Percentiles rank a stretch among this genome's conserved stretches.
Conservation (phyloP, 1,140 invertebrate genomes). For the Aricia agestis region DNA sequence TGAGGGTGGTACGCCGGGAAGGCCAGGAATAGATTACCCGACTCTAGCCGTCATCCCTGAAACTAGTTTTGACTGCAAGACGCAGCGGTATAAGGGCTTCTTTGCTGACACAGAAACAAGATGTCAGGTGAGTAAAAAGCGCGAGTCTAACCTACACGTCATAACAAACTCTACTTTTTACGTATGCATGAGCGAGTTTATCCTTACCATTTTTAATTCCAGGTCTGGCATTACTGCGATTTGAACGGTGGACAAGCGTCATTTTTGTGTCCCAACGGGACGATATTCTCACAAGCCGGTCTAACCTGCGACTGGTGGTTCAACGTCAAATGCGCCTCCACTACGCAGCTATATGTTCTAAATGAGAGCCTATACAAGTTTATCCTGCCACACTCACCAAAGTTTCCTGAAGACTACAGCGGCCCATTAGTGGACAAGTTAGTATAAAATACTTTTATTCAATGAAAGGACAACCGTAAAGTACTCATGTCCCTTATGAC, state of each 20-base stretch:
- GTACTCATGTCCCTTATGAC: too few relatives aligned
- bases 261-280: slow-evolving; percentile 93
- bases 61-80: slow-evolving; percentile 88
- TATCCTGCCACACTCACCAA: slow-evolving; percentile 88
- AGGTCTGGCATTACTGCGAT: slow-evolving; percentile 95
- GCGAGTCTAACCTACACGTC: too few relatives aligned
- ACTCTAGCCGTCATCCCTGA: slow-evolving; percentile 84
- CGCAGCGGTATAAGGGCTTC: slow-evolving; percentile 92
- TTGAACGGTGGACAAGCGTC: slow-evolving; percentile 93
- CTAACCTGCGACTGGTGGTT: slow-evolving; percentile 96
- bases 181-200: too few relatives aligned
- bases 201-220: slow-evolving; percentile 47
- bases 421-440: slow-evolving; percentile 88
- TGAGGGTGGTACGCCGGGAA: slow-evolving; percentile 84
- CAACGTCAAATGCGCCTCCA: slow-evolving; percentile 89
- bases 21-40: slow-evolving; percentile 89
- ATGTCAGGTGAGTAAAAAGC: slow-evolving; percentile 80
- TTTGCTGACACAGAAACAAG: slow-evolving; percentile 91
- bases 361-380: slow-evolving; percentile 93
- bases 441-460: not conserved
- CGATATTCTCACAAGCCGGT: slow-evolving; percentile 91
- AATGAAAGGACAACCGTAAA: too few relatives aligned
- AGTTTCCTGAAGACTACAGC: slow-evolving; percentile 91
- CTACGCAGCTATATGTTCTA: slow-evolving; percentile 88
- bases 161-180: too few relatives aligned